These are phyloP conservation scores for Motacilla alba DNA, from an alignment of 2,113 vertebrate species.

Conservation along the genomic window DNA sequence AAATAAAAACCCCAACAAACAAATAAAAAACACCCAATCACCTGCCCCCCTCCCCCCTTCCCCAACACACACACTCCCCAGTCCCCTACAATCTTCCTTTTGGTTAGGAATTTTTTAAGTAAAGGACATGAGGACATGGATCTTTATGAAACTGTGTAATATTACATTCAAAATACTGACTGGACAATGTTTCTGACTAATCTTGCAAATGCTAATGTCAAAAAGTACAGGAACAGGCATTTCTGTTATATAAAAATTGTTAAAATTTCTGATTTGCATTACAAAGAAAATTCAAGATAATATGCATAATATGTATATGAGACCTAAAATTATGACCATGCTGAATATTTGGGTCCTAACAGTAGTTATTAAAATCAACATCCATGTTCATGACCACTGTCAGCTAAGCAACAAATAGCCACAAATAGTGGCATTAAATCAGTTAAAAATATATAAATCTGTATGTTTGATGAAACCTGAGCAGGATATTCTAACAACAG, in stretches of 20 bases:
- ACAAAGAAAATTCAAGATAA: background rate
- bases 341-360: background rate
- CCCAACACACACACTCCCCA: rapidly evolving
- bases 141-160: background rate
- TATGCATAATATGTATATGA: rapidly evolving
- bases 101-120: background rate
- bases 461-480: background rate
- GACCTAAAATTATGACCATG: background rate
- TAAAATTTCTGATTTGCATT: rapidly evolving
- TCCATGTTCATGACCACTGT: background rate
- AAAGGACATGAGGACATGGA: background rate
- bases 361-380: background rate
- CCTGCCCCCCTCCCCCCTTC: too few species aligned
- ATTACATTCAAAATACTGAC: background rate
- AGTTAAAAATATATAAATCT: background rate
- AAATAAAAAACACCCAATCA: background rate
- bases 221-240: background rate
- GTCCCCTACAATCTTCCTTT: background rate
- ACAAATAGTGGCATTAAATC: background rate
- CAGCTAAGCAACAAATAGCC: background rate
- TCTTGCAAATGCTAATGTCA: background rate
- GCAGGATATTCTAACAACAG: background rate
- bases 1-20: background rate
- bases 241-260: background rate
- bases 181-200: background rate